Conservation (phyloP, 2,797 vertebrate genomes). For the Mus minutoides region DNA sequence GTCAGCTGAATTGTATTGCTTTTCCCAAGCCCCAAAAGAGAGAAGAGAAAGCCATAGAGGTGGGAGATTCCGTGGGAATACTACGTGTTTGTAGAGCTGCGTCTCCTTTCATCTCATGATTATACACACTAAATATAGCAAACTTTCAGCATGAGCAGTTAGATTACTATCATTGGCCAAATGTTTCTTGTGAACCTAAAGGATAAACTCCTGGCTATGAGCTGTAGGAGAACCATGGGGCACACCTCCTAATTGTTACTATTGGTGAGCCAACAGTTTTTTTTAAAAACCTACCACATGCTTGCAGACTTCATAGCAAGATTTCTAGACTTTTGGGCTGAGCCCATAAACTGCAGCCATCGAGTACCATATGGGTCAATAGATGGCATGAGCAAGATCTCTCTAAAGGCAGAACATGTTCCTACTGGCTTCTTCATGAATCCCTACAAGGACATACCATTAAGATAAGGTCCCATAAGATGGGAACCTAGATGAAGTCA, state of each 20-base stretch:
- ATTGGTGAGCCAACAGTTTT: not conserved
- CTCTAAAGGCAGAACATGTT: not conserved
- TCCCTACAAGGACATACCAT: not conserved
- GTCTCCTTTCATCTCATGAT: not conserved
- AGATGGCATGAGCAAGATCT: not conserved
- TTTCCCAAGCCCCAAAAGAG: conserved; percentile 37
- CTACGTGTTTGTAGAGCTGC: not conserved
- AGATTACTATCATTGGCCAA: conserved; percentile 1
- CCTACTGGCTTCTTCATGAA: not conserved
- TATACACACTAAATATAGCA: conserved; percentile 25
- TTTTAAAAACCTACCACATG: no score
- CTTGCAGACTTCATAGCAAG: not conserved
- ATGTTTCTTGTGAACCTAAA: not conserved
- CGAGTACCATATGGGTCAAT: not conserved
- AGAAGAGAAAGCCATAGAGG: not conserved
- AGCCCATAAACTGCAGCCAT: not conserved
- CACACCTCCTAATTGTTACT: not conserved
- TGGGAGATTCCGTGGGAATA: not conserved
- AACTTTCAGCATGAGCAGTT: conserved; percentile 29
- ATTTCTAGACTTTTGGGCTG: not conserved
- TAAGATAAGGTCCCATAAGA: not conserved
- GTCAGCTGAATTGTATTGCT: conserved; percentile 68
- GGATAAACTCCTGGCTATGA: not conserved
- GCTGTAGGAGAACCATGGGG: not conserved
- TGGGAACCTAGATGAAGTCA: not conserved